phyloP scores from a whole-genome alignment of 2,888 invertebrate species.

The Drosophila meridiana region DNA sequence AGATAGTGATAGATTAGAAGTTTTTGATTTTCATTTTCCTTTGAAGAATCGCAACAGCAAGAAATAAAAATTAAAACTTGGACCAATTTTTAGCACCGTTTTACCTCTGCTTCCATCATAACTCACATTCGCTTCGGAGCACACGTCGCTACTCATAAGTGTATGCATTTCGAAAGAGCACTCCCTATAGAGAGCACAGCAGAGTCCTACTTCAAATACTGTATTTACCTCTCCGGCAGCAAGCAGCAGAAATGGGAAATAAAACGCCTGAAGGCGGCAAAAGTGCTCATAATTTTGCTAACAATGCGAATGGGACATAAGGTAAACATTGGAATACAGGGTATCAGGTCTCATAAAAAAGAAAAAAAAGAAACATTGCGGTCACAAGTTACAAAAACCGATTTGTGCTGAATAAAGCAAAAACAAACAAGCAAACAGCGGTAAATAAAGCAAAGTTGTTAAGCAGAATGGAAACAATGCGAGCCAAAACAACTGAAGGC shows the following conservation, averaged over 20 bases:
- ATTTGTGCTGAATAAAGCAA: conserved; percentile 63
- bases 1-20: too few relatives aligned
- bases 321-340: conserved; percentile 43
- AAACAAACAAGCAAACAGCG: conserved; percentile 67
- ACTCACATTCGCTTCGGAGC: conserved; percentile 8
- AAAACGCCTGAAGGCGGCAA: conserved; percentile 68
- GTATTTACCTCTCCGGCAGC: conserved; percentile 53
- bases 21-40: too few relatives aligned
- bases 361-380: conserved; percentile 43
- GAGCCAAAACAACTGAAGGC: conserved; percentile 49
- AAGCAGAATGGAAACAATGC: conserved; percentile 69
- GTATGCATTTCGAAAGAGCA: not conserved
- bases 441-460: conserved; percentile 66
- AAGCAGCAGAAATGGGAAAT: conserved; percentile 9
- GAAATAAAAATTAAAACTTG: not conserved
- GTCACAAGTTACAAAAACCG: conserved; percentile 76
- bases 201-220: conserved; percentile 61
- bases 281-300: conserved; percentile 69
- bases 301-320: conserved; percentile 55
- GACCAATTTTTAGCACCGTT: not conserved
- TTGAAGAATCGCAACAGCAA: too few relatives aligned
- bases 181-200: conserved; percentile 16
- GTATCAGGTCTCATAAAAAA: conserved; percentile 23
- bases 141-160: conserved; percentile 37
- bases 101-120: not conserved